These are phyloP conservation scores for Cyprinella venusta DNA, from an alignment of 2,797 vertebrate species.

Conservation along the genomic window DNA sequence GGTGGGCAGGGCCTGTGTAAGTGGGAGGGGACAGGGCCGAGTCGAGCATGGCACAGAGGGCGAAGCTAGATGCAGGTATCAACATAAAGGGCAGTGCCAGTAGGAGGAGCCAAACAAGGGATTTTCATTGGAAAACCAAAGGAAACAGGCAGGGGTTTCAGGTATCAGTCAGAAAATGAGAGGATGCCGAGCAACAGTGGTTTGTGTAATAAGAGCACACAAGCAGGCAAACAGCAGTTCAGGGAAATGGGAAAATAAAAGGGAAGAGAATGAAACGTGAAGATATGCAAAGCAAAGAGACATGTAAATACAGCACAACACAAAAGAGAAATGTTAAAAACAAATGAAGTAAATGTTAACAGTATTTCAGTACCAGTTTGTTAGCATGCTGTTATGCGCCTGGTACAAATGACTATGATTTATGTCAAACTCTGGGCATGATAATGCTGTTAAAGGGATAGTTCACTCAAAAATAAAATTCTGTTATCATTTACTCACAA, in stretches of 20 bases:
- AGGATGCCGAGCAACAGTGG: constrained; percentile 26
- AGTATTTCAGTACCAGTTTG: constrained; percentile 68
- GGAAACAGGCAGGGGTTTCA: constrained; percentile 56
- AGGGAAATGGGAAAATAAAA: constrained; percentile 18
- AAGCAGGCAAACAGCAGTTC: constrained; percentile 1
- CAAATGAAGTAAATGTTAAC: constrained; percentile 82
- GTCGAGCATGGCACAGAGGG: constrained; percentile 88
- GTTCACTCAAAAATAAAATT: no score
- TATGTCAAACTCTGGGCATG: constrained; percentile 48
- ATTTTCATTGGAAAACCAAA: constrained; percentile 57
- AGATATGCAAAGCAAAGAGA: constrained; percentile 41
- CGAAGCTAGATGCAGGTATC: constrained; percentile 85
- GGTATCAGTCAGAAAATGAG: constrained; percentile 5
- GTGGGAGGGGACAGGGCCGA: constrained; percentile 87
- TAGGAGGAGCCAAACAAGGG: constrained; percentile 77
- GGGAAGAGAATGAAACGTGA: background rate
- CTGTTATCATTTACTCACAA: no score
- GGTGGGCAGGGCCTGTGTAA: constrained; percentile 89
- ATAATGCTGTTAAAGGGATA: background rate
- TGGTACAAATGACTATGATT: constrained; percentile 62
- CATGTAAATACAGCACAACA: constrained; percentile 53
- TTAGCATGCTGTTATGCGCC: constrained; percentile 80
- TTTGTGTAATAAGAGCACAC: constrained; percentile 25
- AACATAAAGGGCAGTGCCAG: constrained; percentile 80
- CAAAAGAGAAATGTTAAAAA: constrained; percentile 70